phyloP scores from a whole-genome alignment of 2,797 vertebrate species.

The Darevskia nairensis region DNA sequence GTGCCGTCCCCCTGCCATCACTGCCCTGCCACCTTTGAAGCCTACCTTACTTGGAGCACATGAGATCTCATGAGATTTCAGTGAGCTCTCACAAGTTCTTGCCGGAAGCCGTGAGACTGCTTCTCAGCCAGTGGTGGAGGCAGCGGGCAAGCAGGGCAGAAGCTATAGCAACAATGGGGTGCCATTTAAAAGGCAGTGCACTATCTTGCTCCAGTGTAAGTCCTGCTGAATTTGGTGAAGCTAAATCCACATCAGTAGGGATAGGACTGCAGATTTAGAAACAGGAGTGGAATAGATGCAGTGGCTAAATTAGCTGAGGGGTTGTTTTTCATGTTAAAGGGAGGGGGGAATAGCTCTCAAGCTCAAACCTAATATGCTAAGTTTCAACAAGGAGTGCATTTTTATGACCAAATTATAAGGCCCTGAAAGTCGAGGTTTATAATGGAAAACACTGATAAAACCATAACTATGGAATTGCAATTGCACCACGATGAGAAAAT shows the following conservation, averaged over 20 bases:
- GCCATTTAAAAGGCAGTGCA: not conserved
- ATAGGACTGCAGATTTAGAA: not conserved
- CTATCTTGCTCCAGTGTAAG: not conserved
- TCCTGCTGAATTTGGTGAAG: no score
- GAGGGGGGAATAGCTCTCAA: conserved; percentile 37
- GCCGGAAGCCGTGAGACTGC: no score
- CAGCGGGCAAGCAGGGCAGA: not conserved
- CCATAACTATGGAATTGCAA: conserved; percentile 78
- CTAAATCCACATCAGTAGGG: not conserved
- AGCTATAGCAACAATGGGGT: not conserved
- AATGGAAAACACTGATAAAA: conserved; percentile 80
- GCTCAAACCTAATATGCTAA: conserved; percentile 69
- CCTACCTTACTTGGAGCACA: no score
- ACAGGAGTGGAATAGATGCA: conserved; percentile 37
- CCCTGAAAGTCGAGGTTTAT: conserved; percentile 79
- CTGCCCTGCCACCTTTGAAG: no score
- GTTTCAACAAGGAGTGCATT: conserved; percentile 78
- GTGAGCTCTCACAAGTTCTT: no score
- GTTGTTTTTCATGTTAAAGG: not conserved
- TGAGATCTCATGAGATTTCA: no score
- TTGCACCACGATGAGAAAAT: conserved; percentile 79
- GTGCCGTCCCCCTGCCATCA: no score
- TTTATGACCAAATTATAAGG: conserved; percentile 83
- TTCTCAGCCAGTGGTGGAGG: no score
- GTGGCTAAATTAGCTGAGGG: conserved; percentile 36